These are phyloP conservation scores for Hapalemur alaotrensis DNA, from an alignment of 2,797 vertebrate genomes.

Conservation along the genomic window DNA sequence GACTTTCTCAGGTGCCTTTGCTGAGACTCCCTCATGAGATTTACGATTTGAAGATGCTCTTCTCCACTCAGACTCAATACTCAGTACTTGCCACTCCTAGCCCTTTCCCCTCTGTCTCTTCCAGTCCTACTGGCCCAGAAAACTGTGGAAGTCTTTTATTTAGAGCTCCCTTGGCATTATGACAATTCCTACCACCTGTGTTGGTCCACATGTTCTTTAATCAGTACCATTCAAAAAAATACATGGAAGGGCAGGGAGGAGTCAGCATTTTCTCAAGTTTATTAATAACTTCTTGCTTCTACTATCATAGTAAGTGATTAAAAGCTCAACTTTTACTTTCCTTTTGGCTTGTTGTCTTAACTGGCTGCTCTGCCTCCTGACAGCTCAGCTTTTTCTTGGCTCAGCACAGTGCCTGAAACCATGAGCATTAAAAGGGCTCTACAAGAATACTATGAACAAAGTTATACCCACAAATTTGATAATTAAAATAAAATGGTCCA, in stretches of 20 bases:
- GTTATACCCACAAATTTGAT: not conserved
- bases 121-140: rapidly evolving
- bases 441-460: not conserved
- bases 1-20: not conserved
- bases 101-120: not conserved
- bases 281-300: not conserved
- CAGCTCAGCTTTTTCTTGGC: not conserved
- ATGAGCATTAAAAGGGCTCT: not conserved
- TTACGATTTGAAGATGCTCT: not conserved
- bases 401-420: not conserved
- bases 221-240: not conserved
- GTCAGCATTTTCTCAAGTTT: not conserved
- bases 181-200: not conserved
- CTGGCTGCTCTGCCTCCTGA: not conserved
- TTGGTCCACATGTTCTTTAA: not conserved
- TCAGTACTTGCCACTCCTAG: not conserved
- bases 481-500: not conserved
- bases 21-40: not conserved
- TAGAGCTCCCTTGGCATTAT: not conserved
- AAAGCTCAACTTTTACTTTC: not conserved
- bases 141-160: not conserved
- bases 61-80: not conserved
- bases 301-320: not conserved
- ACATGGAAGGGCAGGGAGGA: not conserved
- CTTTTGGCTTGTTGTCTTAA: not conserved